A percentile compares a stretch with the other conserved stretches of the same genome.
These are phyloP conservation scores for Nanger granti DNA, from an alignment of 2,113 vertebrate genomes.

Conservation along the genomic window DNA sequence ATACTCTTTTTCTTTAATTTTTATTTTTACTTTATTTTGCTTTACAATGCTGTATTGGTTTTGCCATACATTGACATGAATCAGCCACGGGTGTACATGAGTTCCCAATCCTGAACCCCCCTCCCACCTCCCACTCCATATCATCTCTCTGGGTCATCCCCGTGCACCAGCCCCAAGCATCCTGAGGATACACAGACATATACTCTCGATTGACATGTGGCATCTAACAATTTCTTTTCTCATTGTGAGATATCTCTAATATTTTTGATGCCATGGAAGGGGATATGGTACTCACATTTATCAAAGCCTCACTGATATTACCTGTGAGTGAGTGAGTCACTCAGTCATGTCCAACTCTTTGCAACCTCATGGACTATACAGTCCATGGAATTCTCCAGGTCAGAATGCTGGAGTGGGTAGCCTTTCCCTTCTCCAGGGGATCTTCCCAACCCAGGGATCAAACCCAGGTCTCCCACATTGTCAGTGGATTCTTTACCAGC, in stretches of 20 bases:
- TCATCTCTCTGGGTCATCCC: too few relatives aligned
- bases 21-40: too few relatives aligned
- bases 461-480: background rate
- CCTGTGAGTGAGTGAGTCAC: background rate
- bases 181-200: background rate
- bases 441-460: background rate
- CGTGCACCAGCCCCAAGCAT: too few relatives aligned
- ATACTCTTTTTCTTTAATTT: too few relatives aligned
- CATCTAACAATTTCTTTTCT: background rate
- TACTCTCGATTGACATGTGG: background rate
- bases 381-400: background rate
- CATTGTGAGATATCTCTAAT: background rate
- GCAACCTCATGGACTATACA: background rate
- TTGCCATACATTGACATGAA: too few relatives aligned
- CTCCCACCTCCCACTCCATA: too few relatives aligned
- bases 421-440: background rate
- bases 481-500: background rate
- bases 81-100: too few relatives aligned
- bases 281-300: background rate
- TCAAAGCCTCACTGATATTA: background rate
- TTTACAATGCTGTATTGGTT: too few relatives aligned
- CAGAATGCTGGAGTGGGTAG: background rate
- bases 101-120: too few relatives aligned
- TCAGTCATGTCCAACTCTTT: background rate
- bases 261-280: background rate